Evolutionary conservation across 2,113 vertebrate genomes (phyloP), one percentile per base, ranked within the genome.

Genomic region (Cyprinodon variegatus): DNA sequence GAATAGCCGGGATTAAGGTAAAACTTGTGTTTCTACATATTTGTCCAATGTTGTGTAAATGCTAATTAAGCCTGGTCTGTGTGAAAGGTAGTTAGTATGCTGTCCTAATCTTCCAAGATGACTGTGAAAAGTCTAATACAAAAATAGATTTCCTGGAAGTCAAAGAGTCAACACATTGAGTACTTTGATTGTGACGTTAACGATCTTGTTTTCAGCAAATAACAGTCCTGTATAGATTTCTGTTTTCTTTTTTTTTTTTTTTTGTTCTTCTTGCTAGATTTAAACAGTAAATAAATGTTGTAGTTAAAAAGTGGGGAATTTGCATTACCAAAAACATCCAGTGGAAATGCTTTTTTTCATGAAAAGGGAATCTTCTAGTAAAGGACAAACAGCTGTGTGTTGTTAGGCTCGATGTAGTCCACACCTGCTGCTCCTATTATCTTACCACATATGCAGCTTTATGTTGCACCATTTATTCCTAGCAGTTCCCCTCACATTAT

Each of bases 331-430:
- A 37, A 11, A 61, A 37, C 36, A 4, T 11, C 22, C 36, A n/a
- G 12, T 14, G 29, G 12, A 65, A 65, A 61, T 38, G 29, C 60
- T 3, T 61, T 65, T 12, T 43, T 45, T 65, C 14, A 22, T 9
- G 2, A 8, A 80, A 85, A 78, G 29, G 48, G 80, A 70, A 85
- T 84, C 79, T 88, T 79, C 76, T 76, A 61, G 60, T 48, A 48
- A 78, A 64, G 70, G 70, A 88, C 81, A 82, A 48, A 7, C 64
- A 79, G 76, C 70, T 73, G 63, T 48, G 46, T 70, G 78, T 79
- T 83, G 66, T 76, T 62, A 74, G 70, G 45, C 48, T 48, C 65
- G 73, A 79, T 76, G 39, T 60, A 50, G 4, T 61, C 39, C 46
- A 69, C 71, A 83, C 43, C 41, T 22, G 20, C 65, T 65, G 69